Evolutionary conservation across 2,888 invertebrate genomes (phyloP), one percentile per base, ranked within the genome.

Genomic region (Drosophila flavopinicola): DNA sequence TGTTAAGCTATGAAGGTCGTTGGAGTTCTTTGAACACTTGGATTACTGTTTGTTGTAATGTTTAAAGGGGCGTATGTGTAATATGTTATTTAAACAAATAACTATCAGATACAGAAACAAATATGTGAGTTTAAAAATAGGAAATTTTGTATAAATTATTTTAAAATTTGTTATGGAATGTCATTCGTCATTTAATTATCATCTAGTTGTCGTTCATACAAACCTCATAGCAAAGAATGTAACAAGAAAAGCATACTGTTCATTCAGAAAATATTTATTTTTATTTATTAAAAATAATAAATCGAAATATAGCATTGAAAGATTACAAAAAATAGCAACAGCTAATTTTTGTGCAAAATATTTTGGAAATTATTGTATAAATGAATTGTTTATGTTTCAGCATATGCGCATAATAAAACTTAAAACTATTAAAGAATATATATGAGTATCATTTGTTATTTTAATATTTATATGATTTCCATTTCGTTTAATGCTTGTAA

Each of bases 401-500:
- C 37, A 45, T 47, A 11, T 27, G 58, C 44, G 38, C 53, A 45
- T 37, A 56, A 53, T 38, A 57, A 51, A 68, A 51, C 75, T 75
- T 75, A 85, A 54, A 64, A 44, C 86, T 77, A 83, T 59, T 65
- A 51, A 74, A 85, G 67, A 75, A 77, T 79, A 88, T 84, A 71
- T 89, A 89, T 88, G 90, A 90, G 88, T 90, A 88, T 88, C 90
- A 87, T 87, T 89, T 83, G 80, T 85, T 85, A 88, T 84, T 78
- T 69, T 54, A 75, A 71, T 64, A 67, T 60, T 57, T 70, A 68
- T 49, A 47, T 66, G 60, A 56, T 56, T 54, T 54, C 27, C 37
- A 15, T 20, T 4, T 20, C 20, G 39, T 37, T 23, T 42, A 45
- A 61, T 49, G 23, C 25, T 32, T 53, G 20, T 32, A 49, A 64